Conservation (phyloP, 2,797 vertebrate species). For the Paedocypris micromegethes region DNA sequence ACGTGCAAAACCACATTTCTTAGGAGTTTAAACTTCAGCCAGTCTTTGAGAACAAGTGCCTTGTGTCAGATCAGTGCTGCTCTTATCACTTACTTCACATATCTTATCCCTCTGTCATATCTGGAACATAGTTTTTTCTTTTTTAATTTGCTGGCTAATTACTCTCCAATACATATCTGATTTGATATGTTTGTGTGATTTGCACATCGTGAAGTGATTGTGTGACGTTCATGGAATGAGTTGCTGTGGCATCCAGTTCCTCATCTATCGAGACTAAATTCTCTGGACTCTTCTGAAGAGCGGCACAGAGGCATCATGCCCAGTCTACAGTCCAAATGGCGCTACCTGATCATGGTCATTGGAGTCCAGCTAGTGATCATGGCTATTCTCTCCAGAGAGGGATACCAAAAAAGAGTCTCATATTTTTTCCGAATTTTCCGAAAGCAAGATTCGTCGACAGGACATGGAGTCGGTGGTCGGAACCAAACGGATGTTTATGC, state of each 20-base stretch:
- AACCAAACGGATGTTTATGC: constrained; percentile 69
- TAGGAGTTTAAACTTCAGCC: background rate
- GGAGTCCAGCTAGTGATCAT: constrained; percentile 76
- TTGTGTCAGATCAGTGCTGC: background rate
- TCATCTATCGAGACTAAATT: background rate
- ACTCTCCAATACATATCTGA: background rate
- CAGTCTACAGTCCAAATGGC: constrained; percentile 68
- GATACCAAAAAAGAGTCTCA: constrained; percentile 67
- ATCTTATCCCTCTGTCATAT: constrained; percentile 1
- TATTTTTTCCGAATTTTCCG: constrained; percentile 75
- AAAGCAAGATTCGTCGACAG: constrained; percentile 46
- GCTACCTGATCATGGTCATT: constrained; percentile 72
- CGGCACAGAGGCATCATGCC: constrained; percentile 51
- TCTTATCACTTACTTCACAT: constrained; percentile 11
- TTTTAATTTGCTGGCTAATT: background rate
- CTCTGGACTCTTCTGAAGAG: background rate
- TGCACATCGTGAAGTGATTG: background rate
- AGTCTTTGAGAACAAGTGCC: constrained; percentile 23
- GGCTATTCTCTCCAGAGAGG: constrained; percentile 72
- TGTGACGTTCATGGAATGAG: constrained; percentile 20
- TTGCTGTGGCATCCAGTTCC: background rate
- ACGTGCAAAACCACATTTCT: constrained; percentile 2
- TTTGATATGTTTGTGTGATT: background rate
- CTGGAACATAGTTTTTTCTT: background rate
- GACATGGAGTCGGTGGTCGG: constrained; percentile 21